phyloP scores from a whole-genome alignment of 2,113 vertebrate species.

The Rhinopomastus cyanomelas region DNA sequence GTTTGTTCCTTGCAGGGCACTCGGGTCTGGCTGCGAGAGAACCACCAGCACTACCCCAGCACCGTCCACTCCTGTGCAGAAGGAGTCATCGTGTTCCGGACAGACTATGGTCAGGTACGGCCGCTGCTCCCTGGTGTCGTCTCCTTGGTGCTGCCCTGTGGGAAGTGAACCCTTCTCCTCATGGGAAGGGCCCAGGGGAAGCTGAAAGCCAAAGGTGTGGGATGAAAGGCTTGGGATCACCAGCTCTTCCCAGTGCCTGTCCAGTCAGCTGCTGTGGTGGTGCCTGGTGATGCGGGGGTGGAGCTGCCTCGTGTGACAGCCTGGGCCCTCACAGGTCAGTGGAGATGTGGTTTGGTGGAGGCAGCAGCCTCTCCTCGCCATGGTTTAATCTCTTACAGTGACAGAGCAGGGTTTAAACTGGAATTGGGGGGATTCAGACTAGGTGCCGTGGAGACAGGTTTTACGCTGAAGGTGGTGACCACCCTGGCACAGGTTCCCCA shows the following conservation, averaged over 20 bases:
- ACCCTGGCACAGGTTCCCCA: too few relatives aligned
- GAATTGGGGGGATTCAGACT: too few relatives aligned
- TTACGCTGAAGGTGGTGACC: too few relatives aligned
- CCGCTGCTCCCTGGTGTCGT: accelerated
- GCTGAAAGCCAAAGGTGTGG: background rate
- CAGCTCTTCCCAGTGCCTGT: background rate
- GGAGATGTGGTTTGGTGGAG: background rate
- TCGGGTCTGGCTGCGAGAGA: constrained; percentile 92
- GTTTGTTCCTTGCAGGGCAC: constrained; percentile 81
- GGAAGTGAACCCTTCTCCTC: background rate
- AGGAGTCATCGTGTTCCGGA: constrained; percentile 87
- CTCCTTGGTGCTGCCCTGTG: background rate
- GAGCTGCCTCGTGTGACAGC: background rate
- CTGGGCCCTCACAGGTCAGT: background rate
- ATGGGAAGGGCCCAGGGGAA: background rate
- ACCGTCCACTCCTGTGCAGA: constrained; percentile 90
- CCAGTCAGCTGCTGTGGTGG: accelerated
- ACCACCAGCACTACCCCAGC: constrained; percentile 89
- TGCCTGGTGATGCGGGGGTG: background rate
- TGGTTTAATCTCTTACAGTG: background rate
- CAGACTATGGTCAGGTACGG: constrained; percentile 90
- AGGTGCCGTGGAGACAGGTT: too few relatives aligned
- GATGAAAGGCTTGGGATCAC: background rate
- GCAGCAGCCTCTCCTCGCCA: background rate
- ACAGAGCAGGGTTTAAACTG: background rate